phyloP scores from a whole-genome alignment of 2,113 vertebrate genomes.

The Ammodytes marinus region DNA sequence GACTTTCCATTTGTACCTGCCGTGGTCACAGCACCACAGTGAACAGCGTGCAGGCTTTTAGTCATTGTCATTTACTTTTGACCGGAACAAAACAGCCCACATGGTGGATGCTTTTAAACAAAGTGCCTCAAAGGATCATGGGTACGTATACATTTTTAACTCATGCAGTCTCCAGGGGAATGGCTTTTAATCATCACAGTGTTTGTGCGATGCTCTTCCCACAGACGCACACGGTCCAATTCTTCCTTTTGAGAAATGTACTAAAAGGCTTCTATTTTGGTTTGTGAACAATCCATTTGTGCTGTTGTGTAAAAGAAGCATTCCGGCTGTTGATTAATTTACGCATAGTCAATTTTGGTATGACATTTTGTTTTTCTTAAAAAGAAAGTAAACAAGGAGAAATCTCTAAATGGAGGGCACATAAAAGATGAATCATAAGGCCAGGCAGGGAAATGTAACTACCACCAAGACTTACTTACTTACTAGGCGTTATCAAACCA shows the following conservation, averaged over 20 bases:
- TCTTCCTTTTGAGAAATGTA: slow-evolving; percentile 25
- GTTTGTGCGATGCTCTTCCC: slow-evolving; percentile 24
- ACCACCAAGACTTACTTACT: background rate
- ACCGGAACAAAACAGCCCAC: slow-evolving; percentile 44
- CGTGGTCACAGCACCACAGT: background rate
- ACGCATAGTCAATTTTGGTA: slow-evolving; percentile 21
- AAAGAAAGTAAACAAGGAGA: slow-evolving; percentile 4
- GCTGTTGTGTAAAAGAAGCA: background rate
- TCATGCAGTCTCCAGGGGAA: slow-evolving; percentile 5
- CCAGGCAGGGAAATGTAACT: background rate
- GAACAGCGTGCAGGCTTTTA: slow-evolving; percentile 7
- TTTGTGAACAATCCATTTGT: background rate
- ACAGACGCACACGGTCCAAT: slow-evolving; percentile 19
- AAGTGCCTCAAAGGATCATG: slow-evolving; percentile 43
- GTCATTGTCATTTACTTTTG: slow-evolving; percentile 28
- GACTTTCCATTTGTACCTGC: background rate
- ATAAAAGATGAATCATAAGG: slow-evolving; percentile 40
- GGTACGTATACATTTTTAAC: slow-evolving; percentile 68
- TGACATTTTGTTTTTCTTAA: slow-evolving; percentile 6
- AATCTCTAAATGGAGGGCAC: slow-evolving; percentile 6
- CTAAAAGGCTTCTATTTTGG: slow-evolving; percentile 44
- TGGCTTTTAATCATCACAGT: slow-evolving; percentile 38
- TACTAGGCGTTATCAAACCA: slow-evolving; percentile 13
- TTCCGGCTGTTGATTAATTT: slow-evolving; percentile 1
- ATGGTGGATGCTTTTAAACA: slow-evolving; percentile 61